phyloP scores from a whole-genome alignment of 2,113 vertebrate genomes.

The Gobius niger region DNA sequence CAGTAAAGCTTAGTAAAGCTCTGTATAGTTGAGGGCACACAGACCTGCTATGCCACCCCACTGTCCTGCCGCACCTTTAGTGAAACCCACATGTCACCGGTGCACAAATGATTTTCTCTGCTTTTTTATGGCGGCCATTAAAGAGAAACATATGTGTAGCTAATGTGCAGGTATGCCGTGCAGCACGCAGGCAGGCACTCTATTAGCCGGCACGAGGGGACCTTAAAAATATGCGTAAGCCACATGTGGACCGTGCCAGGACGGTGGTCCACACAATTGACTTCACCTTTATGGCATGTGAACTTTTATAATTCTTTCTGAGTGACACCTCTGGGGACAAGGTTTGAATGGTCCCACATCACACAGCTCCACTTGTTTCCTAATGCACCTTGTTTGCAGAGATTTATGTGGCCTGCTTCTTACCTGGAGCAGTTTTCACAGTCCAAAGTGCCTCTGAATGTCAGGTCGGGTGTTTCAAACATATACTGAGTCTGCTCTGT shows the following conservation, averaged over 20 bases:
- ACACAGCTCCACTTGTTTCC: neutral
- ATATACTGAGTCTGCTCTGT: slow-evolving; percentile 95
- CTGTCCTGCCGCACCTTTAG: slow-evolving; percentile 31
- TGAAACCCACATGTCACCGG: slow-evolving; percentile 45
- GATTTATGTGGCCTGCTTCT: slow-evolving; percentile 9
- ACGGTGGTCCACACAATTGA: slow-evolving; percentile 49
- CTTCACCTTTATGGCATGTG: slow-evolving; percentile 62
- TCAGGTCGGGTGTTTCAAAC: slow-evolving; percentile 80
- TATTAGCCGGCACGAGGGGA: slow-evolving; percentile 68
- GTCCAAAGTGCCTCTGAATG: slow-evolving; percentile 85
- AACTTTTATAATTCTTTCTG: slow-evolving; percentile 43
- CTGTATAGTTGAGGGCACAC: slow-evolving; percentile 18
- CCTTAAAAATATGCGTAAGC: slow-evolving; percentile 52
- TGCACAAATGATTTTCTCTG: slow-evolving; percentile 58
- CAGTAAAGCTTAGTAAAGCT: slow-evolving; percentile 9
- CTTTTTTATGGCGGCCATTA: slow-evolving; percentile 68
- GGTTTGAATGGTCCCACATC: slow-evolving; percentile 6
- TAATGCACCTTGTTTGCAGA: neutral
- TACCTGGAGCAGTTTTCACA: slow-evolving; percentile 94
- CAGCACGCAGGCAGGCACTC: slow-evolving; percentile 60
- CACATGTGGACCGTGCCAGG: slow-evolving; percentile 31
- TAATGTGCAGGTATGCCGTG: slow-evolving; percentile 61
- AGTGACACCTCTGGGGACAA: slow-evolving; percentile 36
- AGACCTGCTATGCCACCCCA: slow-evolving; percentile 39
- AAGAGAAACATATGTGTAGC: slow-evolving; percentile 61